Evolutionary conservation across 2,797 vertebrate genomes (phyloP).

Genomic region (Micropoecilia bifurca): DNA sequence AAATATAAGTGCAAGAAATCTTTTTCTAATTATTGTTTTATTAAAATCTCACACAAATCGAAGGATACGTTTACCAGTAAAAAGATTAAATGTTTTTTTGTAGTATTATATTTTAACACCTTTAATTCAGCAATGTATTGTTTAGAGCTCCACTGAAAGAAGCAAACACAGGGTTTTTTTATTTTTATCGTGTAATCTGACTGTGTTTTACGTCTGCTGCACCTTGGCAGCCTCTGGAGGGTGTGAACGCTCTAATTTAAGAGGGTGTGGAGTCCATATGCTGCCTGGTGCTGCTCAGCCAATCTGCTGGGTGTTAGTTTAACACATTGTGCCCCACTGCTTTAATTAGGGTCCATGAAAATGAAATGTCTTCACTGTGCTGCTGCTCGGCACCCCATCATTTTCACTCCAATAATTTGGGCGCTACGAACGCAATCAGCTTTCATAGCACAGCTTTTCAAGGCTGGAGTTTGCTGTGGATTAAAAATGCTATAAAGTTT

Average conservation of each 20-base stretch:
- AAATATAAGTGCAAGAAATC: background rate
- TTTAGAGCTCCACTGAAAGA: background rate
- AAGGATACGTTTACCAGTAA: background rate
- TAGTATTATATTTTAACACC: background rate
- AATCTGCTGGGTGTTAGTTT: slow-evolving; percentile 42
- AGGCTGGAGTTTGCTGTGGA: slow-evolving; percentile 36
- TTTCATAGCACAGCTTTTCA: slow-evolving; percentile 26
- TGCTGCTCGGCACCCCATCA: slow-evolving; percentile 27
- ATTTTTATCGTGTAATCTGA: slow-evolving; percentile 12
- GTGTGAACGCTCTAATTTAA: slow-evolving; percentile 45
- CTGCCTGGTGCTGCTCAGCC: slow-evolving; percentile 11
- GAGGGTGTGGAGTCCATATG: slow-evolving; percentile 30
- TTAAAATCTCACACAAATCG: background rate
- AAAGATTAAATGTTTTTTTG: background rate
- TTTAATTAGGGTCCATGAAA: slow-evolving; percentile 42
- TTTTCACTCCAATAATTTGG: slow-evolving; percentile 34
- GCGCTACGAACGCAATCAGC: slow-evolving; percentile 30
- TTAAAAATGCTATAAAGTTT: slow-evolving; percentile 16
- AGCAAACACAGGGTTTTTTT: background rate
- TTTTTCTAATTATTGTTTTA: background rate
- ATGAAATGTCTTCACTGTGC: slow-evolving; percentile 35
- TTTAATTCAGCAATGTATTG: background rate
- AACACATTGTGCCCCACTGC: slow-evolving; percentile 24
- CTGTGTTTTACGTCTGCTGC: slow-evolving; percentile 14
- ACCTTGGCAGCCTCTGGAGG: slow-evolving; percentile 22